Evolutionary conservation across 2,797 vertebrate species (phyloP), one percentile per base, ranked within the genome.

Genomic region (Lacerta viridis): DNA sequence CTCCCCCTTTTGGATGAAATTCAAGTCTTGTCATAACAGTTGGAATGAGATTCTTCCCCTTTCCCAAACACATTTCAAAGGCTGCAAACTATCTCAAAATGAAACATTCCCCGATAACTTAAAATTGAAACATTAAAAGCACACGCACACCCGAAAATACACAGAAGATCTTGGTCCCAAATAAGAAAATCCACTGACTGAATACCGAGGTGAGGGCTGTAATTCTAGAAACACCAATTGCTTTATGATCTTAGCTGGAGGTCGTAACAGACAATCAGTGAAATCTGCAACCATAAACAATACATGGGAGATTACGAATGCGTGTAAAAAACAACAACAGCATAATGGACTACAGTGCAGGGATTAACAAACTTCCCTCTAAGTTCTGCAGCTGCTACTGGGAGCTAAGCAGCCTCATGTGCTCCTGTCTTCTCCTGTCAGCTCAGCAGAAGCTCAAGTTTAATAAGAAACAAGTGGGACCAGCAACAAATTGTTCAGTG

Each of bases 271-370:
- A 74, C 79, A 59, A n/a, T 82, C 39, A 41, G 10, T 25, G 83
- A 41, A 85, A 85, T 85, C 55, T 64, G 75, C 82, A 64, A 82
- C 18, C 79, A 82, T 74, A 64, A 82, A 75, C 29, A 82, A 64
- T 75, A 61, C 79, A 55, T 64, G 13, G 41, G 55, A 25, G 41
- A 11, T 87, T 43, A 81, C 43, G 82, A 74, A 81, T 74, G 74
- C 23, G 15, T 29, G 50, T 55, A 61, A 41, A 59, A 23, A n/a
- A 43, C 18, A 43, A 20, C 39, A 59, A 68, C 39, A 27, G 36
- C 36, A 80, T 18, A 72, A n/a, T 4, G 18, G n/a, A 33, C 71
- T 43, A 81, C 13, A 61, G 17, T 23, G 10, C 39, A 27, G 27
- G 20, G 18, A 15, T 41, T 46, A 33, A 77, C 23, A 41, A 64